Base-by-base conservation (phyloP, 2,888 invertebrate species). In the Limulus polyphemus region DNA sequence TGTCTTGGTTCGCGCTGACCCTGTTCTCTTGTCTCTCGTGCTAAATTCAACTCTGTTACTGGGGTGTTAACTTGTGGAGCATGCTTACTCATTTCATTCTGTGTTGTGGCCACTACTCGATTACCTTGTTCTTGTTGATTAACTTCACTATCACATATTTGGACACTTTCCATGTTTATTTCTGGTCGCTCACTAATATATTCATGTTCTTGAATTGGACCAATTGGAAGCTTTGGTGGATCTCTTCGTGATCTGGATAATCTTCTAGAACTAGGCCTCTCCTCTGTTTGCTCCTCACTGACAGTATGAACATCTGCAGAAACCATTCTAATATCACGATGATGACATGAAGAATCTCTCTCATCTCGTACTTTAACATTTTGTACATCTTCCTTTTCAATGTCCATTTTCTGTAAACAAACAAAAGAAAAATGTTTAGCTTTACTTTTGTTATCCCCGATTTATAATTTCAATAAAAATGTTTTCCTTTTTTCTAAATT, bases 371-470 rank as follows among this genome's bases (percentile, higher is more conserved):
- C 57, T 48, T 51, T 54, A 47, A 52, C 54, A 14, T 46, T 14
- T 46, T 52, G 54, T 11, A 61, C 65, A 1, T 66, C 66, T 47
- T 66, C 66, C 48, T 64, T 62, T 48, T 64, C 66, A 11, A 64
- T 54, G 32, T 66, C 66, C 66, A 66, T 66, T 57, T 66, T 66
- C 66, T 66, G 58, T 9, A 55, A 59, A 13, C 16, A 46, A 57
- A 11, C 47, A 52, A 57, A 10, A 61, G 16, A 46, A 14, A 52
- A 12, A 13, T 52, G 14, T 32, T 32, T 32, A 32, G 7, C 32
- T 32, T 32, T 32, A 32, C 32, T 32, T 32, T 32, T 32, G 32
- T 5, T 32, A 32, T 32, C 32, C 32, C 3, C 7, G 7, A 32
- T 32, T 32, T 32, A 32, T 32, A 32, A 32, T 32, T 32, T 32